Percentiles rank a stretch among this genome's conserved stretches.
Conservation (phyloP, 2,888 invertebrate genomes). For the Acheta domesticus region DNA sequence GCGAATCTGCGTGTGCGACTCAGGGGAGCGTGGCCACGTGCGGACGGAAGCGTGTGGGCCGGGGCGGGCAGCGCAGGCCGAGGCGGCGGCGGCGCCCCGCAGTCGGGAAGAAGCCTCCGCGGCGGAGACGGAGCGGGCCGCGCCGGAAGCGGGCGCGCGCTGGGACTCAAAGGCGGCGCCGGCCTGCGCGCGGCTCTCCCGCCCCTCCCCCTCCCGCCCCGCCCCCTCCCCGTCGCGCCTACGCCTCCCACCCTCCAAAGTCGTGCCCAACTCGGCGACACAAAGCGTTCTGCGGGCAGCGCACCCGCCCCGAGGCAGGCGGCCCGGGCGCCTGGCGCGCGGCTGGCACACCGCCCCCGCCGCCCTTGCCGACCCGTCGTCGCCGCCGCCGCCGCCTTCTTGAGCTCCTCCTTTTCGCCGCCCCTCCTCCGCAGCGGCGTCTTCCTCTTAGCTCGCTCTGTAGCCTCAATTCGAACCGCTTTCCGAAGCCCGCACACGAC, state of each 20-base stretch:
- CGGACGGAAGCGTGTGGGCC: not conserved
- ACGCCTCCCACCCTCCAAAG: not conserved
- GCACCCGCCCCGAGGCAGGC: not conserved
- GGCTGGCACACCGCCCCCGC: too few species aligned
- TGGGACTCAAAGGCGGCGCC: too few species aligned
- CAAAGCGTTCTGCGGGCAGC: conserved; percentile 8
- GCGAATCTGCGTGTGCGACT: not conserved
- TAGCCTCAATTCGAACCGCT: too few species aligned
- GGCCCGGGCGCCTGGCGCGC: too few species aligned
- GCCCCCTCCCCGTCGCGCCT: not conserved
- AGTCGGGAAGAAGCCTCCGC: not conserved
- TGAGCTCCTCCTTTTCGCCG: not conserved
- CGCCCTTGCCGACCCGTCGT: not conserved
- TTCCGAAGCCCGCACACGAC: too few species aligned
- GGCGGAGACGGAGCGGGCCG: not conserved
- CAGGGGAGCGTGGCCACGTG: not conserved
- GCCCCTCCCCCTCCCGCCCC: too few species aligned
- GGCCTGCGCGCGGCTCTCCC: too few species aligned
- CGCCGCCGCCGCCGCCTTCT: conserved; percentile 18
- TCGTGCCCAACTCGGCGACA: conserved; percentile 1
- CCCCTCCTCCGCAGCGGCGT: too few species aligned
- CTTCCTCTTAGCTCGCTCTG: too few species aligned
- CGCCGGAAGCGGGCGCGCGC: too few species aligned
- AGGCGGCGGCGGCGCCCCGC: not conserved
- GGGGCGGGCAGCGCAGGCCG: not conserved